Evolutionary conservation across 2,113 vertebrate species (phyloP).

Genomic region (Brachyistius frenatus): DNA sequence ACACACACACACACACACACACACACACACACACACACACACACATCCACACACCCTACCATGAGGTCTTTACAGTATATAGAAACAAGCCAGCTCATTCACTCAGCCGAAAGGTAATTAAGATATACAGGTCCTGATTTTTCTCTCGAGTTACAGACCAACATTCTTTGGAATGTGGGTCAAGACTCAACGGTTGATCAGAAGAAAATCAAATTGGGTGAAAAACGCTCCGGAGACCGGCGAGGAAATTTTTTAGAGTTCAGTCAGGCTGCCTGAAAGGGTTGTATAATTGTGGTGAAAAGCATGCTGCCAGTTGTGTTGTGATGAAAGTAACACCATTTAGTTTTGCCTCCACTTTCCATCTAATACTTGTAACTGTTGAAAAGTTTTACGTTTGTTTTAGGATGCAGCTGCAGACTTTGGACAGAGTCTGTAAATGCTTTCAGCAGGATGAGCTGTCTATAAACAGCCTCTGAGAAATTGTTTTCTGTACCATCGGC

Average conservation of each 20-base stretch:
- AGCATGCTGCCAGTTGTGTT: background rate
- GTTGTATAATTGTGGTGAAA: background rate
- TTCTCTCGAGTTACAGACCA: conserved; percentile 19
- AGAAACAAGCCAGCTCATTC: conserved; percentile 56
- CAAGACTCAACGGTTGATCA: conserved; percentile 45
- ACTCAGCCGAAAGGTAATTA: conserved; percentile 43
- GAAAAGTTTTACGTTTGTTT: background rate
- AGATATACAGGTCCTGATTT: conserved; percentile 46
- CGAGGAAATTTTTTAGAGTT: conserved; percentile 3
- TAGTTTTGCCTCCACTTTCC: background rate
- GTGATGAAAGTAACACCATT: background rate
- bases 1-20: background rate
- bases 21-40: too few species aligned
- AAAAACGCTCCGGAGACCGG: background rate
- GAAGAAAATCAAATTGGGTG: conserved; percentile 47
- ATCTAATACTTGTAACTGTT: background rate
- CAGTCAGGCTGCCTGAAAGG: background rate
- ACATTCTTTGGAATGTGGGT: conserved; percentile 49
- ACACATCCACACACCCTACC: conserved; percentile 1
- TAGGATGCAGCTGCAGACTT: conserved; percentile 12
- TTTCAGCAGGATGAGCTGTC: conserved; percentile 1
- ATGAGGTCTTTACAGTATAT: conserved; percentile 27
- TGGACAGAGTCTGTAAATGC: conserved; percentile 15
- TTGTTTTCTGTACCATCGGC: background rate
- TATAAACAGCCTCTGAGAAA: background rate